A percentile compares a stretch with the other conserved stretches of the same genome.
Conservation (phyloP, 2,888 invertebrate species). For the Dolichomitus sp. region DNA sequence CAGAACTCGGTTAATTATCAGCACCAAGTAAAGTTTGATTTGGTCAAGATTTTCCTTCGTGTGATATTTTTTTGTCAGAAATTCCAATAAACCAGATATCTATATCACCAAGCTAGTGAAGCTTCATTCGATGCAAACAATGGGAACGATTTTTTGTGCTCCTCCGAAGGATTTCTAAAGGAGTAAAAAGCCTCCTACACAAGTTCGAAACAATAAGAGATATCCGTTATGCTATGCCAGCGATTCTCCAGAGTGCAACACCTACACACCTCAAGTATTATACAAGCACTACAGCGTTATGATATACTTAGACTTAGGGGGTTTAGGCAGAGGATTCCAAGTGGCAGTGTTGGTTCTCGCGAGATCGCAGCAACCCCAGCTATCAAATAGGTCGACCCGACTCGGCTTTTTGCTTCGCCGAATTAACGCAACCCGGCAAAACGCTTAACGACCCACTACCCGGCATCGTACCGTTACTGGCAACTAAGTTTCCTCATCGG, state of each 20-base stretch:
- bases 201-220: slow-evolving; percentile 37
- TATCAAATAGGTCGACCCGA: slow-evolving; percentile 25
- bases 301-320: slow-evolving; percentile 44
- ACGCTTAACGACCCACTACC: slow-evolving; percentile 58
- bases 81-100: background rate
- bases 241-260: slow-evolving; percentile 12
- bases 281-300: slow-evolving; percentile 22
- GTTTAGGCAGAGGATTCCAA: slow-evolving; percentile 24
- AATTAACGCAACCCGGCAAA: slow-evolving; percentile 63
- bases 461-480: slow-evolving; percentile 35
- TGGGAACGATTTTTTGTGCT: background rate
- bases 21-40: too few species aligned
- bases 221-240: slow-evolving; percentile 21
- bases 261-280: slow-evolving; percentile 28
- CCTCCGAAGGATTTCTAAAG: background rate
- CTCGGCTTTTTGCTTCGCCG: slow-evolving; percentile 58
- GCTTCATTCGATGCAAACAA: background rate
- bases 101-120: background rate
- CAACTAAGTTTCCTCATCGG: slow-evolving; percentile 45
- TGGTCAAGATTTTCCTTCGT: too few species aligned
- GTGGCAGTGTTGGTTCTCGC: slow-evolving; percentile 27
- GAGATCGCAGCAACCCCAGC: slow-evolving; percentile 43
- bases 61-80: background rate
- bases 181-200: slow-evolving; percentile 33
- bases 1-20: too few species aligned